Evolutionary conservation across 2,888 invertebrate genomes (phyloP).

Genomic region (Harpagoxenus sublaevis): DNA sequence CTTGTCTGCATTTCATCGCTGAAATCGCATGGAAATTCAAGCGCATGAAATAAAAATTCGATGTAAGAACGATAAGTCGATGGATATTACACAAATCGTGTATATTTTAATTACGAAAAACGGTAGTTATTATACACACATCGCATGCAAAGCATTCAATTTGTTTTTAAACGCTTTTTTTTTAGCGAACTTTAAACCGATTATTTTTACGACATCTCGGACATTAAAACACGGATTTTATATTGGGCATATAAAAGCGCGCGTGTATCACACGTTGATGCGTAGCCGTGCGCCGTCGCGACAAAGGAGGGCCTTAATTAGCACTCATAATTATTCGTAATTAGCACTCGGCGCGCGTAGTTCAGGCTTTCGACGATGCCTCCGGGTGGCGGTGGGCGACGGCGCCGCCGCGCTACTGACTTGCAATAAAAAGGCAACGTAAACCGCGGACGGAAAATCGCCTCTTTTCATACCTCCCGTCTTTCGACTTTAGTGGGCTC

Average conservation of each 20-base stretch:
- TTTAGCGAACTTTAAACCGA: slow-evolving; percentile 62
- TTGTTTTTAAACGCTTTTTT: background rate
- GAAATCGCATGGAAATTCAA: background rate
- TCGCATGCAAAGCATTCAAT: background rate
- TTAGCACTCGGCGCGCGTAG: slow-evolving; percentile 75
- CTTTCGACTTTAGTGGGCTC: slow-evolving; percentile 54
- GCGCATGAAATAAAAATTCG: background rate
- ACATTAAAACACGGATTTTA: slow-evolving; percentile 68
- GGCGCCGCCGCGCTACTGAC: slow-evolving; percentile 40
- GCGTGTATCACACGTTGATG: slow-evolving; percentile 59
- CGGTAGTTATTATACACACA: background rate
- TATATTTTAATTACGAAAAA: background rate
- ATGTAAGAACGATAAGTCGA: background rate
- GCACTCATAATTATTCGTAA: slow-evolving; percentile 81
- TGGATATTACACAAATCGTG: background rate
- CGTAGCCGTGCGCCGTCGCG: slow-evolving; percentile 53
- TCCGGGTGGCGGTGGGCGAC: slow-evolving; percentile 52
- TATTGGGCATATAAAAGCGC: slow-evolving; percentile 62
- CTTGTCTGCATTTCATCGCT: background rate
- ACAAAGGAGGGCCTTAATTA: slow-evolving; percentile 79
- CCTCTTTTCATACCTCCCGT: slow-evolving; percentile 58
- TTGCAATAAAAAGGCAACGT: slow-evolving; percentile 53
- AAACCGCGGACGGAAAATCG: slow-evolving; percentile 61
- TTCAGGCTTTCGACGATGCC: slow-evolving; percentile 67
- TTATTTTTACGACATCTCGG: slow-evolving; percentile 60